Evolutionary conservation across 1,140 invertebrate genomes (phyloP).

Genomic region (Aleiodes sp.): DNA sequence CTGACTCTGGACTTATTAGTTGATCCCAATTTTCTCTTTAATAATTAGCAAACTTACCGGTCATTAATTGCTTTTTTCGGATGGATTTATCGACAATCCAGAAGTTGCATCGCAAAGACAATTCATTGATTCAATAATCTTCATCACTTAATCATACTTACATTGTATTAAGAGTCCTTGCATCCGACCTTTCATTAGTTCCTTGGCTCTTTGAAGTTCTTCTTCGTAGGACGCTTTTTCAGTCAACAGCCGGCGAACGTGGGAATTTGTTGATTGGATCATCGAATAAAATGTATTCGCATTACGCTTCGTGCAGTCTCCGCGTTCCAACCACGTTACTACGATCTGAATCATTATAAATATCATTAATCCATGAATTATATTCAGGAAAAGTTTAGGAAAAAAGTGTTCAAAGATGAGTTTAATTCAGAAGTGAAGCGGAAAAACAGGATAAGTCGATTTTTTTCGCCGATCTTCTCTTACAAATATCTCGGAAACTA

Average conservation of each 20-base stretch:
- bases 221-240: constrained; percentile 89
- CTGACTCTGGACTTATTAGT: background rate
- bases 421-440: too few species aligned
- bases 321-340: constrained; percentile 88
- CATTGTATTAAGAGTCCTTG: constrained; percentile 83
- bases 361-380: too few species aligned
- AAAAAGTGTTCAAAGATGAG: constrained; percentile 12
- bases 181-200: constrained; percentile 82
- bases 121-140: constrained; percentile 33
- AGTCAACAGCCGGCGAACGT: constrained; percentile 82
- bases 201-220: constrained; percentile 82
- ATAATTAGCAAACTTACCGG: constrained; percentile 17
- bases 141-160: constrained; percentile 68
- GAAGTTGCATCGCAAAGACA: constrained; percentile 14
- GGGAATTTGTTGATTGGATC: constrained; percentile 93
- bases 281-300: constrained; percentile 91
- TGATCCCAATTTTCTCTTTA: background rate
- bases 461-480: too few species aligned
- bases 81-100: constrained; percentile 35
- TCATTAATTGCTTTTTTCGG: constrained; percentile 32
- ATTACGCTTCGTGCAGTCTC: constrained; percentile 90
- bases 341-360: constrained; percentile 73
- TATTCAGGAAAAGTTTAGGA: constrained; percentile 9
- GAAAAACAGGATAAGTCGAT: too few species aligned
- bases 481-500: too few species aligned